phyloP scores from a whole-genome alignment of 2,888 invertebrate species.

The Calephelis perditalis region DNA sequence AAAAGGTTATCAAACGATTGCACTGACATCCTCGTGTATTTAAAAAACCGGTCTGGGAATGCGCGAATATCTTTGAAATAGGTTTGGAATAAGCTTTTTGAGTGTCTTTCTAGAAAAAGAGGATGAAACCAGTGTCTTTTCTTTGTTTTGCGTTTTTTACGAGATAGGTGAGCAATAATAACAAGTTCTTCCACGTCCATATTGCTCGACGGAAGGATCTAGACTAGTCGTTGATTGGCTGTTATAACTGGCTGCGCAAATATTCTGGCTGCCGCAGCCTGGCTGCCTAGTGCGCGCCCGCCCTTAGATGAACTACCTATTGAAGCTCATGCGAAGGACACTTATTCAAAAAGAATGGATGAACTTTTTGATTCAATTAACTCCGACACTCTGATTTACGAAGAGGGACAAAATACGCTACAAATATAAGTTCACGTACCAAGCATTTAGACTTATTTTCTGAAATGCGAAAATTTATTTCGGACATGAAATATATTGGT shows the following conservation, averaged over 20 bases:
- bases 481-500: constrained; percentile 9
- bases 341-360: constrained; percentile 3
- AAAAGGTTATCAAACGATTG: no score
- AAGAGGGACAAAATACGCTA: constrained; percentile 14
- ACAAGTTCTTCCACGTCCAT: no score
- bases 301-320: constrained; percentile 14
- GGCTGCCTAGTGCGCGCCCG: background rate
- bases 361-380: constrained; percentile 20
- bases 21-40: no score
- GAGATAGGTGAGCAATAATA: no score
- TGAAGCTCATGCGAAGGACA: constrained; percentile 18
- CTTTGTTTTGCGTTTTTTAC: no score
- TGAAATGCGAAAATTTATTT: constrained; percentile 12
- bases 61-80: constrained; percentile 32
- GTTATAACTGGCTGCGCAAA: constrained; percentile 32
- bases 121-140: constrained; percentile 34
- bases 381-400: constrained; percentile 13
- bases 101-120: constrained; percentile 35
- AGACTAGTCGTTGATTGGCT: constrained; percentile 33
- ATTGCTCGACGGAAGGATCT: constrained; percentile 1
- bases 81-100: constrained; percentile 34
- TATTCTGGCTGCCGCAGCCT: constrained; percentile 19
- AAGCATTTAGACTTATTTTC: constrained; percentile 5
- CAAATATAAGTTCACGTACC: constrained; percentile 5
- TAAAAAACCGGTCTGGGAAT: constrained; percentile 33